Evolutionary conservation across 2,113 vertebrate species (phyloP).

Genomic region (Pituophis catenifer): DNA sequence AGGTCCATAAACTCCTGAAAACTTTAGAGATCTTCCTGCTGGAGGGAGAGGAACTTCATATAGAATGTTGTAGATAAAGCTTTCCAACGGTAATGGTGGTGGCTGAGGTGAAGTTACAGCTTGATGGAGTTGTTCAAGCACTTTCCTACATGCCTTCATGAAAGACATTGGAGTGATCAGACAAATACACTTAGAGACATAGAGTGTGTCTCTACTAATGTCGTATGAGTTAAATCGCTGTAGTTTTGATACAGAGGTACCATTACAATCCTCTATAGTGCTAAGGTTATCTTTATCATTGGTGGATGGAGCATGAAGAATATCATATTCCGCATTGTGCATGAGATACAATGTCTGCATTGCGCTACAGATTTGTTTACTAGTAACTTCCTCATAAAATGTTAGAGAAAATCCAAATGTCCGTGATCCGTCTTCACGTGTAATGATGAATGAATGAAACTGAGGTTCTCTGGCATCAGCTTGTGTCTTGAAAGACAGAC

Average conservation of each 20-base stretch:
- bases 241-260: slow-evolving; percentile 85
- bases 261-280: slow-evolving; percentile 74
- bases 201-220: slow-evolving; percentile 94
- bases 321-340: slow-evolving; percentile 97
- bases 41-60: slow-evolving; percentile 96
- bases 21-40: slow-evolving; percentile 90
- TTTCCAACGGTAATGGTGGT: slow-evolving; percentile 93
- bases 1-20: slow-evolving; percentile 92
- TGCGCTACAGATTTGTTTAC: slow-evolving; percentile 98
- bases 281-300: slow-evolving; percentile 68
- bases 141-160: slow-evolving; percentile 89
- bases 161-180: slow-evolving; percentile 96
- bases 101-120: slow-evolving; percentile 91
- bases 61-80: slow-evolving; percentile 97
- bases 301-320: slow-evolving; percentile 76
- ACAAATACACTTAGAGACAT: slow-evolving; percentile 97
- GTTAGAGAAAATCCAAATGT: slow-evolving; percentile 97
- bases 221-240: slow-evolving; percentile 98
- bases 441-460: slow-evolving; percentile 98
- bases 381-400: slow-evolving; percentile 98
- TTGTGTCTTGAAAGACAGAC: slow-evolving; percentile 95
- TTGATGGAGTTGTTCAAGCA: slow-evolving; percentile 90
- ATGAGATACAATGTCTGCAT: slow-evolving; percentile 99
- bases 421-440: slow-evolving; percentile 95
- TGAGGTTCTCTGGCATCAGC: slow-evolving; percentile 87